Base-by-base conservation (phyloP, 2,113 vertebrate species). In the Muntiacus reevesi region DNA sequence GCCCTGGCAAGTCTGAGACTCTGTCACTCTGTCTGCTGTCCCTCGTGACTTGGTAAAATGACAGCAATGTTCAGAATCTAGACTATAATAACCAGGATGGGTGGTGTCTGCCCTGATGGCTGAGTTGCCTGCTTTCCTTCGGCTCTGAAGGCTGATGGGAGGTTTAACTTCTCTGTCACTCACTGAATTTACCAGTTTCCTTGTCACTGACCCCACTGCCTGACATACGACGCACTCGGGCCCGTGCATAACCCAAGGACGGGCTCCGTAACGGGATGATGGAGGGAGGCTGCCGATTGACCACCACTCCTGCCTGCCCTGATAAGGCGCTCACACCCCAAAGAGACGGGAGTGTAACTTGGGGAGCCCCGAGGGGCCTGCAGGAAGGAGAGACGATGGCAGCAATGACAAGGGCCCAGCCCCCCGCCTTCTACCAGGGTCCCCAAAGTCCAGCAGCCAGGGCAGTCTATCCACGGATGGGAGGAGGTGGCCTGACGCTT, bases 281-380 rank as follows among this genome's bases (percentile, higher is more conserved):
- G 74, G 50, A 47, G 60, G 23, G 30, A 54, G 43, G n/a, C 89
- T 33, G n/a, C 57, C 11, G 2, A 2, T 47, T 9, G 1, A 27
- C n/a, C 4, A 36, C 81, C 1, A 7, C 25, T 81, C n/a, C 43
- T 0, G 0, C 3, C 15, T 17, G 28, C 33, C 19, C 0, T 43
- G 1, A 4, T 81, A 43, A 93, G 81, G 82, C 19, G 27, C 83
- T 62, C 96, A 74, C 45, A 2, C 52, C n/a, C 14, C 1, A 25
- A 30, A 82, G 36, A 62, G 59, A 60, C 13, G 21, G 60, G 9
- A 21, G 78, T 19, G 11, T 86, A 19, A 71, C 62, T 45, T 14
- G 4, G 71, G 78, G 60, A n/a, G 23, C 30, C 62, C 8, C 0
- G 1, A 16, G 40, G 33, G 7, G 16, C 15, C 55, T 0, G 1